Evolutionary conservation across 2,888 invertebrate species (phyloP), one percentile per base, ranked within the genome.

Genomic region (Caenorhabditis sinica): DNA sequence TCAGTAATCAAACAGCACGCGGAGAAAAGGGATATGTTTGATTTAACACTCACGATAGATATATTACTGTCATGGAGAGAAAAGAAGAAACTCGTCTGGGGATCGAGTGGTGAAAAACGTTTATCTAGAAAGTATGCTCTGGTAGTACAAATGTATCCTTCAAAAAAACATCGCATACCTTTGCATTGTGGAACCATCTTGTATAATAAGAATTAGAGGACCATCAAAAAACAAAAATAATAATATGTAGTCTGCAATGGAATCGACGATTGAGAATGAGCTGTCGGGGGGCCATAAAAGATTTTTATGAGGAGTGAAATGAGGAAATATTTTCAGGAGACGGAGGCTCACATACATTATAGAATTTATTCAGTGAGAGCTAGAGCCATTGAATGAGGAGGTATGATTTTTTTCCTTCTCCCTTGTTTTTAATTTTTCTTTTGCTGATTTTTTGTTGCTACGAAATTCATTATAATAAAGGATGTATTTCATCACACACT

Each of bases 221-320:
- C 36, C 36, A 23, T 20, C 15, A 11, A 6, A 25, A 40, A 63
- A n/a, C n/a, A 63, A 63, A 25, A 43, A 15, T 13, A 63, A 63
- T 63, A 43, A 63, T 63, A 63, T 63, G 63, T 63, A 63, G 40
- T 43, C 3, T 61, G 25, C 36, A 20, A 20, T 15, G 43, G 43
- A 63, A 68, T 53, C 49, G 66, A 65, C 65, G 65, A 43, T 23
- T 13, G 45, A 33, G 30, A 53, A 20, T 33, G 25, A 25, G 63
- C 56, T 11, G 28, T 9, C 17, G 28, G 9, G 33, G 20, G 28
- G 36, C 36, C 68, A 68, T 68, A 68, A 68, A 63, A 66, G 33
- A 53, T 68, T 68, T 65, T 68, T 68, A 68, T 68, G 68, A 68
- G 68, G 68, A 68, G 68, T 68, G 68, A 68, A 68, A 68, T 68